Evolutionary conservation across 2,113 vertebrate species (phyloP).

Genomic region (Microtus ochrogaster): DNA sequence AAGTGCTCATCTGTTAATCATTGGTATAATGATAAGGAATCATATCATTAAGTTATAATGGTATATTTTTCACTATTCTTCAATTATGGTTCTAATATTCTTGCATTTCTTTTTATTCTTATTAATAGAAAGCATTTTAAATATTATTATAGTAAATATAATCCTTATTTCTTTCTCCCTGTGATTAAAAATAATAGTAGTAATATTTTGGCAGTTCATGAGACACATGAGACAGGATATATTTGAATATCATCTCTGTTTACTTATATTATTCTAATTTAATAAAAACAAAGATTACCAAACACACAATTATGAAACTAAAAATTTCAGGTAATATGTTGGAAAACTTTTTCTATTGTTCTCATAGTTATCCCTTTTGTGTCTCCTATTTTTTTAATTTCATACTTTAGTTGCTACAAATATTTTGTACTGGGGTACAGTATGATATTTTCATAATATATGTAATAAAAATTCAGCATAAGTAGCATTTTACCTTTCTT

Average conservation of each 20-base stretch:
- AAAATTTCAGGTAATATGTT: background rate
- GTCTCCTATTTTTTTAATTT: background rate
- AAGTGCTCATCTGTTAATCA: background rate
- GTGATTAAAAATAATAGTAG: slow-evolving; percentile 15
- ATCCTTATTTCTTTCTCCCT: background rate
- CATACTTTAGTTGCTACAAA: background rate
- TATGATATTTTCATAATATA: background rate
- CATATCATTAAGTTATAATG: background rate
- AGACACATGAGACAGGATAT: background rate
- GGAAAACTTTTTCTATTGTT: background rate
- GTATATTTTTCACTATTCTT: background rate
- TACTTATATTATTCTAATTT: background rate
- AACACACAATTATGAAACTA: background rate
- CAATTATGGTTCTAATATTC: background rate
- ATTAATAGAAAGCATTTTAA: background rate
- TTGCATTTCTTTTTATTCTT: background rate
- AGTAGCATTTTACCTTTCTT: background rate
- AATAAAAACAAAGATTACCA: background rate
- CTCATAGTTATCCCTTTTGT: background rate
- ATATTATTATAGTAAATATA: background rate
- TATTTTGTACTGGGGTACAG: background rate
- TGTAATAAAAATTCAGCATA: background rate
- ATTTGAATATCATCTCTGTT: background rate
- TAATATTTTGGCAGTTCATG: background rate
- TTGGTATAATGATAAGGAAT: slow-evolving; percentile 17